These are phyloP conservation scores for Dipus sagitta DNA, from an alignment of 2,797 vertebrate species.

Conservation along the genomic window DNA sequence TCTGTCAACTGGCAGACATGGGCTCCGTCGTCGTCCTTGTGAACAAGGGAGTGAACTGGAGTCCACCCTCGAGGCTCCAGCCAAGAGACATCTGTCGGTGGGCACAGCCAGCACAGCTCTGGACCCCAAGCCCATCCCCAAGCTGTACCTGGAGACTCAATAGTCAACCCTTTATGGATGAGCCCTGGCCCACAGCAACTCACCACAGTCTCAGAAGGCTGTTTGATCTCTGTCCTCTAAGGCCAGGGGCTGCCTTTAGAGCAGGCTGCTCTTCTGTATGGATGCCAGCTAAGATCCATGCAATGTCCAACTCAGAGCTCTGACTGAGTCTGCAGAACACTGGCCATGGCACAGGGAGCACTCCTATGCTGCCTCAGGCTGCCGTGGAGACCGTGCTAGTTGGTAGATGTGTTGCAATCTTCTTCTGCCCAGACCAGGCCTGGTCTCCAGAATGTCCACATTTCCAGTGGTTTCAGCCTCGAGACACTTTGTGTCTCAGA, in stretches of 20 bases:
- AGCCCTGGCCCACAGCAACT: background rate
- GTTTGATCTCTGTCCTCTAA: background rate
- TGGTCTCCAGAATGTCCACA: background rate
- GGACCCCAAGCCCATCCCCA: background rate
- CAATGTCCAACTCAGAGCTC: background rate
- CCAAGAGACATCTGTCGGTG: background rate
- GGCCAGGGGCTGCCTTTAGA: background rate
- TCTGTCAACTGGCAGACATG: background rate
- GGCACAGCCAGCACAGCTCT: background rate
- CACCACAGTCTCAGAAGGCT: background rate
- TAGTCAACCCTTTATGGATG: background rate
- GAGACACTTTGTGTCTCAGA: background rate
- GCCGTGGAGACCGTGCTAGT: background rate
- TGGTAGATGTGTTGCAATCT: background rate
- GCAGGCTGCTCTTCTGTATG: background rate
- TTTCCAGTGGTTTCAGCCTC: background rate
- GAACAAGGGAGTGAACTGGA: background rate
- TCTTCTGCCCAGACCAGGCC: background rate
- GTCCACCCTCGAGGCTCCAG: background rate
- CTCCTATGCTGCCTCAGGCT: no score
- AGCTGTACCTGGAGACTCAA: background rate
- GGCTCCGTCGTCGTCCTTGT: background rate
- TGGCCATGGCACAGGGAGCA: background rate
- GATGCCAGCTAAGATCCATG: background rate
- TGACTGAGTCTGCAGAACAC: background rate